Evolutionary conservation across 2,113 vertebrate genomes (phyloP).

Genomic region (Cnemophilus loriae): DNA sequence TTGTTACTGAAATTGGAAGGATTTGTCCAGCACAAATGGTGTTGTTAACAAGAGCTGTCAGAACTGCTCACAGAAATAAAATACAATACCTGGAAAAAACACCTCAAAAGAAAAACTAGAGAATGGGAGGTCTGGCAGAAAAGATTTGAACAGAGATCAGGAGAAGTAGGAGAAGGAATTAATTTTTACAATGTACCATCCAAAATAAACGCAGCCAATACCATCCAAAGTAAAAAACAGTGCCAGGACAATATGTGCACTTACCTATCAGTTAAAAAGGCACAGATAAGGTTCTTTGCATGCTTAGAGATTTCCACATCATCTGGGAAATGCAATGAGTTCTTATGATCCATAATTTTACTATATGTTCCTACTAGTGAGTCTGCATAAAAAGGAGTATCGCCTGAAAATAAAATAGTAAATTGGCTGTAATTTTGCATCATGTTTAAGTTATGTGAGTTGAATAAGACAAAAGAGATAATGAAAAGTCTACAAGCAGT

Average conservation of each 20-base stretch:
- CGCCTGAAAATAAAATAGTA: constrained; percentile 76
- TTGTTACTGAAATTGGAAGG: not conserved
- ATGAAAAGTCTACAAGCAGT: not conserved
- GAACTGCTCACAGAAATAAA: not conserved
- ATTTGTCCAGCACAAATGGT: not conserved
- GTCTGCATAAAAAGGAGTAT: constrained; percentile 98
- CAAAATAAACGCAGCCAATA: not conserved
- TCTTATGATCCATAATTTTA: constrained; percentile 99
- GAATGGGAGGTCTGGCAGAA: not conserved
- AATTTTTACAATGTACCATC: not conserved
- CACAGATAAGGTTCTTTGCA: constrained; percentile 97
- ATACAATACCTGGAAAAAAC: not conserved
- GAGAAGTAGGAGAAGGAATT: not conserved
- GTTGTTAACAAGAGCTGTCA: not conserved
- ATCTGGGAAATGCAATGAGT: constrained; percentile 93
- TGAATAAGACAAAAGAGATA: not conserved
- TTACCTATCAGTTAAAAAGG: constrained; percentile 96
- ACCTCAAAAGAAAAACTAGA: not conserved
- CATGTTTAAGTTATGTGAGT: not conserved
- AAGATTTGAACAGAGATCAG: not conserved
- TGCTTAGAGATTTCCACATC: constrained; percentile 97
- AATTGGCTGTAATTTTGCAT: not conserved
- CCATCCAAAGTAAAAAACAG: not conserved
- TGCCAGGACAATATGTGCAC: not conserved
- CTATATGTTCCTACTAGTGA: constrained; percentile 97